Evolutionary conservation across 2,113 vertebrate species (phyloP), one percentile per base, ranked within the genome.

Genomic region (Corythornis madagascariensis): DNA sequence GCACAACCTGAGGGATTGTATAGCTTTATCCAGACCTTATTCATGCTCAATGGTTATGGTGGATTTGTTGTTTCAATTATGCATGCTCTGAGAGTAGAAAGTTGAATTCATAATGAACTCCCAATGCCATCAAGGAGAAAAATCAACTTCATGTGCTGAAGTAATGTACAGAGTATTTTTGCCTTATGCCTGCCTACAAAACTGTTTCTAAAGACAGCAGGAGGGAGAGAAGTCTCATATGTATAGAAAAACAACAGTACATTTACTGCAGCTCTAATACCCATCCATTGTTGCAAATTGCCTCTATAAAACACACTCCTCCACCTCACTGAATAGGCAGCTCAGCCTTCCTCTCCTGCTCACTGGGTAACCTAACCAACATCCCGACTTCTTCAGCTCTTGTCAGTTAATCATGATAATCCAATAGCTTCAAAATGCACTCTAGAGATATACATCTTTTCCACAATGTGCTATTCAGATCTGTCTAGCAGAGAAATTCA

Each of bases 21-120:
- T 13, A 81, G 52, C 2, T 3, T 83, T 93, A 86, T 83, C 38
- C 33, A 83, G 86, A 59, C 64, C 76, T 77, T 83, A 86, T 77
- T 94, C 84, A 55, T 33, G 87, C 29, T 26, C 52, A 59, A 2
- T 64, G 64, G 56, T 74, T 83, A 38, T 66, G 79, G 60, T 86
- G 52, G 81, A 91, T 91, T 94, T 94, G 75, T 88, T 0, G 0
- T 92, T 92, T 92, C 61, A 89, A 85, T 92, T 91, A 91, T 85
- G 86, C 83, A 89, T 94, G 79, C 67, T 83, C 47, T 89, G 72
- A 89, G 92, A 89, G 65, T 59, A 86, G 38, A 81, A 83, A 94
- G 47, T 43, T 88, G 93, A 94, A 96, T 92, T 90, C 65, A 71
- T 91, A 91, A 95, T 83, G 64, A 80, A 83, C 40, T 91, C 86